Conservation (phyloP, 2,113 vertebrate genomes). For the Charina bottae region DNA sequence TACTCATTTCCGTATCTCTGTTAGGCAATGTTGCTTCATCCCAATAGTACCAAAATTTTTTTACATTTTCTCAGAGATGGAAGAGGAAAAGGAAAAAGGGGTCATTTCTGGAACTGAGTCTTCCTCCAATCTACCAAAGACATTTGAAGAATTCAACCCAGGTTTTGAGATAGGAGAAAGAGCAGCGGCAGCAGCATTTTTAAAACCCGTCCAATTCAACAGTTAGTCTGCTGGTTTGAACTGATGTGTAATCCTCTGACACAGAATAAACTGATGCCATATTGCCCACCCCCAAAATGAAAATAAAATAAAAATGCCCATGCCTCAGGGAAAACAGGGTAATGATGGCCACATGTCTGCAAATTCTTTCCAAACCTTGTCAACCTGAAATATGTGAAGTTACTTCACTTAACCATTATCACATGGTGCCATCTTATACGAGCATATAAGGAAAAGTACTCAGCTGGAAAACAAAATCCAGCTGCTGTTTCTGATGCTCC, state of each 20-base stretch:
- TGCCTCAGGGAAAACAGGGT: background rate
- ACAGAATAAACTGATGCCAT: conserved; percentile 19
- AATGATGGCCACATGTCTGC: conserved; percentile 28
- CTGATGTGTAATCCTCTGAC: background rate
- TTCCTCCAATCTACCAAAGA: background rate
- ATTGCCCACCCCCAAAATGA: background rate
- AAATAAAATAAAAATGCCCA: conserved; percentile 30
- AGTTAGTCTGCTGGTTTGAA: conserved; percentile 24
- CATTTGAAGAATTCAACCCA: rapidly evolving
- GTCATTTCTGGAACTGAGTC: background rate
- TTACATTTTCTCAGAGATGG: background rate
- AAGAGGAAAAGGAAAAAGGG: background rate
- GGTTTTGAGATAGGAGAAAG: background rate
- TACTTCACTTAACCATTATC: conserved; percentile 21
- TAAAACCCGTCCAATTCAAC: background rate
- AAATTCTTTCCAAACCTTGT: conserved; percentile 31
- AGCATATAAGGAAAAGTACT: rapidly evolving
- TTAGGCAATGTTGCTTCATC: background rate
- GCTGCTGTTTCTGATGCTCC: rapidly evolving
- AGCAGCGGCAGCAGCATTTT: too few relatives aligned
- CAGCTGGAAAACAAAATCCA: background rate
- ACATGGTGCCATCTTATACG: background rate
- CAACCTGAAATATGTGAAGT: conserved; percentile 16
- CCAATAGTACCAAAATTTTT: background rate
- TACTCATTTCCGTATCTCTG: background rate